Base-by-base conservation (phyloP, 2,113 vertebrate genomes). In the Plotosus lineatus region DNA sequence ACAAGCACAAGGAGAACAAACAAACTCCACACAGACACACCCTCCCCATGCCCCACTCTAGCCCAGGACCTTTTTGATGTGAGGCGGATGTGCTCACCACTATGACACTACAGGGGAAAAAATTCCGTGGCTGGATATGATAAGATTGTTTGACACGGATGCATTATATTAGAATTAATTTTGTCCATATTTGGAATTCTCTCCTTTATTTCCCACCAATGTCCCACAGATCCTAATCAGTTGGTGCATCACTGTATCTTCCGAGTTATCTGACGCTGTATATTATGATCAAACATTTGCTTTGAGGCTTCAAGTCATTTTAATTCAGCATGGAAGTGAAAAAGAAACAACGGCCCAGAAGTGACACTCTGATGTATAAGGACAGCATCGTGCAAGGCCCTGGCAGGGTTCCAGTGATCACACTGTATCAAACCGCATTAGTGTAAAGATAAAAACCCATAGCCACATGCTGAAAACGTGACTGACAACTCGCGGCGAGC, bases 381-480 rank as follows among this genome's bases (percentile, higher is more conserved):
- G 19, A 72, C 23, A 28, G 21, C 33, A 19, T 14, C 31, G 17
- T 44, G 15, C 36, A 46, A 51, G 21, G 2, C 51, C 21, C 40
- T 77, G 80, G 80, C 17, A 17, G 61, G 26, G 38, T 12, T 76
- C 80, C 80, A 56, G 73, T n/a, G n/a, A 65, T 82, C 48, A 38
- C 50, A 63, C 40, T 21, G 63, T 10, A 68, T 75, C 36, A 82
- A 46, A 26, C 73, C 46, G 23, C 28, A 26, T 60, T 40, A 66
- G n/a, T 55, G 33, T 60, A 80, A 56, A 61, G 72, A 33, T 23
- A 69, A 19, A 77, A 56, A 76, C 1, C 1, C 23, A 15, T 17
- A 48, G 26, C 60, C 78, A 17, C 56, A 75, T 65, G 68, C 56
- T 12, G 53, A 17, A 66, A 55, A 60, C 23, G 65, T 11, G n/a